These are phyloP conservation scores for Manduca sexta DNA, from an alignment of 1,140 invertebrate species.

Conservation along the genomic window DNA sequence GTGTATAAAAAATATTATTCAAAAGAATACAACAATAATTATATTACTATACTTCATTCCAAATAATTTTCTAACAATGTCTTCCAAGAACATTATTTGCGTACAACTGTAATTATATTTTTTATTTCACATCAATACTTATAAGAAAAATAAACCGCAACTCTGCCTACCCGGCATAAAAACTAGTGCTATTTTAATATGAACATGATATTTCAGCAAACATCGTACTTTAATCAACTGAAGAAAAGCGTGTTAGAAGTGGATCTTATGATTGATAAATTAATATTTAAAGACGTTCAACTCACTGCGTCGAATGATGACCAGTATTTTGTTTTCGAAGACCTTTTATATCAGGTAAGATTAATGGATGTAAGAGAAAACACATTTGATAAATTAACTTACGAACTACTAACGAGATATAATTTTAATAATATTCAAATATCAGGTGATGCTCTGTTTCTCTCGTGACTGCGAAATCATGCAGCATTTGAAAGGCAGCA, in stretches of 20 bases:
- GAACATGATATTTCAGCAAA: conserved; percentile 83
- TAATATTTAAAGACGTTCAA: conserved; percentile 97
- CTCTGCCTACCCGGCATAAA: too few species aligned
- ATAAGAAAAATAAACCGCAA: too few species aligned
- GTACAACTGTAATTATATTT: too few species aligned
- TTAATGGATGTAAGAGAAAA: background rate
- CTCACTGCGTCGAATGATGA: conserved; percentile 97
- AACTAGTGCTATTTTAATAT: too few species aligned
- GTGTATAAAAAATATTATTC: too few species aligned
- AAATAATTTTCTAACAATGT: too few species aligned
- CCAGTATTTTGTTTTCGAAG: conserved; percentile 98
- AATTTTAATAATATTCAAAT: background rate
- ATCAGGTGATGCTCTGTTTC: conserved; percentile 92
- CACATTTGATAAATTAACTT: too few species aligned
- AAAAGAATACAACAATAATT: too few species aligned
- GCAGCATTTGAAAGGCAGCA: conserved; percentile 75
- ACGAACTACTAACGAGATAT: background rate
- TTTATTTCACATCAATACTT: too few species aligned
- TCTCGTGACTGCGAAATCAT: conserved; percentile 90
- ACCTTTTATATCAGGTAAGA: conserved; percentile 91
- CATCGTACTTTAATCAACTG: conserved; percentile 86
- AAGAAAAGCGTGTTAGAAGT: conserved; percentile 89
- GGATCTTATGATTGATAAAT: conserved; percentile 93
- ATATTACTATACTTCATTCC: too few species aligned
- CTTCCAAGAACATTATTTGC: too few species aligned